A percentile compares a stretch with the other conserved stretches of the same genome.
phyloP scores from a whole-genome alignment of 2,113 vertebrate genomes.

The Corynorhinus townsendii region DNA sequence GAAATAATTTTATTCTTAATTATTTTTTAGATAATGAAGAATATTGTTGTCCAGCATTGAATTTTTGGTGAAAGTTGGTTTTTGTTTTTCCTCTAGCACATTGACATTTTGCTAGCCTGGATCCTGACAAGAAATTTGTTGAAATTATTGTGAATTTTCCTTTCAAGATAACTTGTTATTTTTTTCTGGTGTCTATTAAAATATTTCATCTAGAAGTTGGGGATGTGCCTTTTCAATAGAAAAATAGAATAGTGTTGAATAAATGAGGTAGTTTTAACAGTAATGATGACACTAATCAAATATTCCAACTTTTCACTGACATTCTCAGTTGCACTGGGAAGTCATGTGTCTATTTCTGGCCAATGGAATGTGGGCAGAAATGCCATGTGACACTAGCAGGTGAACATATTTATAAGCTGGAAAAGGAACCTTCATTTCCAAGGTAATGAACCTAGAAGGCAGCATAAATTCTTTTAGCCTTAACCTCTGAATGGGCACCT shows the following conservation, averaged over 20 bases:
- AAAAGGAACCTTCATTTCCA: not conserved
- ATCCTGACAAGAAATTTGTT: not conserved
- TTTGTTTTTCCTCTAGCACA: not conserved
- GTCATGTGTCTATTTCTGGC: not conserved
- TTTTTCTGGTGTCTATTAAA: not conserved
- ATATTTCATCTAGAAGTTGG: not conserved
- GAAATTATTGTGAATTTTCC: not conserved
- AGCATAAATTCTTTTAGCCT: not conserved
- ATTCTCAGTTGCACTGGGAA: not conserved
- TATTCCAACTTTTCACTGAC: no score
- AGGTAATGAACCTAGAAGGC: not conserved
- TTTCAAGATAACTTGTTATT: not conserved
- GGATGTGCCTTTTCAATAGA: not conserved
- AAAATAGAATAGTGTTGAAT: not conserved
- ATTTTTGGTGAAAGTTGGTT: not conserved
- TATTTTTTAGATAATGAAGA: not conserved
- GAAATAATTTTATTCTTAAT: not conserved
- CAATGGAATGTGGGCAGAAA: not conserved
- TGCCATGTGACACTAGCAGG: not conserved
- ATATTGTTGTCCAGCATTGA: not conserved
- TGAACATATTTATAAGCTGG: not conserved
- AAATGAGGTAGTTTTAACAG: not conserved
- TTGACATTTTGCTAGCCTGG: not conserved
- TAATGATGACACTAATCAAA: not conserved
- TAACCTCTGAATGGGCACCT: not conserved